These are phyloP conservation scores for Lutjanus argentimaculatus DNA, from an alignment of 2,797 vertebrate species.

Conservation along the genomic window DNA sequence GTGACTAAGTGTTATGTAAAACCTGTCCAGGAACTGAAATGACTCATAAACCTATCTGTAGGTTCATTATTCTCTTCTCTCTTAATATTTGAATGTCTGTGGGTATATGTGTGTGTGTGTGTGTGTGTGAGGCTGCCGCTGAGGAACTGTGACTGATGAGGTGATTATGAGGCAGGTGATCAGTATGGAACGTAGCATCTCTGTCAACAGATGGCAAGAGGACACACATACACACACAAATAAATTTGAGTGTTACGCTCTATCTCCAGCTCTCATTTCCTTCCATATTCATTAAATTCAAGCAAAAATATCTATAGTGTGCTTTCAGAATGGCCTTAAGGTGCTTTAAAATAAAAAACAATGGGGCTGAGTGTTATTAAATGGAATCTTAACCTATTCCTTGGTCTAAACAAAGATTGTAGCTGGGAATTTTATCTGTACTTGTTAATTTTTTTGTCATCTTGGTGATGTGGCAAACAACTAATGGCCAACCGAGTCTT, in stretches of 20 bases:
- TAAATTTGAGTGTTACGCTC: not conserved
- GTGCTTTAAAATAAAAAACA: not conserved
- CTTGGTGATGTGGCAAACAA: not conserved
- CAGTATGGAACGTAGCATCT: conserved; percentile 29
- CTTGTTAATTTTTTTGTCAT: no score
- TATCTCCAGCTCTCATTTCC: conserved; percentile 2
- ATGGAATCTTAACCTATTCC: not conserved
- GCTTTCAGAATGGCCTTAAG: not conserved
- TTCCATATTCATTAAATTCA: conserved; percentile 13
- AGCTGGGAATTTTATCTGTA: not conserved
- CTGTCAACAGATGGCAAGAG: conserved; percentile 54
- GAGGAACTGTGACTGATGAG: conserved; percentile 57
- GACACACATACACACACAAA: conserved; percentile 22
- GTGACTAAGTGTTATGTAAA: conserved; percentile 14
- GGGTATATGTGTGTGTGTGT: conserved; percentile 12
- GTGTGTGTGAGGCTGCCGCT: not conserved
- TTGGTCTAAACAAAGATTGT: not conserved
- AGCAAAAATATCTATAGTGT: not conserved
- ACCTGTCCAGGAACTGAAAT: conserved; percentile 28
- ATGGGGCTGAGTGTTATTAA: conserved; percentile 3
- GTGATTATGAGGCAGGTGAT: conserved; percentile 59
- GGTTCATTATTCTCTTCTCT: conserved; percentile 13
- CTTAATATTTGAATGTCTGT: not conserved
- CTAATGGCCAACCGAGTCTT: not conserved
- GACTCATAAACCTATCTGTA: conserved; percentile 19